Evolutionary conservation across 1,140 invertebrate genomes (phyloP).

Genomic region (Megalonaias nervosa): DNA sequence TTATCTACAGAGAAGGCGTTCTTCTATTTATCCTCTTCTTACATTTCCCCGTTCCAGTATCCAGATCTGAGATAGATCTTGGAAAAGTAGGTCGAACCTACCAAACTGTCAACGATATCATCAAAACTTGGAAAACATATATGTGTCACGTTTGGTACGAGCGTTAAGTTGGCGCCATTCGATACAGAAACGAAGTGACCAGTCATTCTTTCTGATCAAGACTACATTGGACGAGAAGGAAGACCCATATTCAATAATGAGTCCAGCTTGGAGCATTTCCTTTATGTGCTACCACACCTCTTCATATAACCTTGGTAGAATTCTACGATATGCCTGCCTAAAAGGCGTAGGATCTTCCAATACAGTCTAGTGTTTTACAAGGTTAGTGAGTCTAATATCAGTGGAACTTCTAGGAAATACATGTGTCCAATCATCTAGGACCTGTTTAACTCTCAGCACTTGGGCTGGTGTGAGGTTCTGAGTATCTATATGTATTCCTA

Average conservation of each 20-base stretch:
- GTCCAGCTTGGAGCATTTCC: conserved; percentile 22
- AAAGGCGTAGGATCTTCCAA: too few relatives aligned
- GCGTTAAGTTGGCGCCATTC: not conserved
- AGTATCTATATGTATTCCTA: too few relatives aligned
- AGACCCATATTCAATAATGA: conserved; percentile 29
- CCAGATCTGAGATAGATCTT: conserved; percentile 31
- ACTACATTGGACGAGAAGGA: conserved; percentile 6
- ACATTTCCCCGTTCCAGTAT: conserved; percentile 68
- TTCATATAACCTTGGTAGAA: too few relatives aligned
- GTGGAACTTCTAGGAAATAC: too few relatives aligned
- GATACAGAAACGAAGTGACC: conserved; percentile 6
- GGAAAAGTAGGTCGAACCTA: not conserved
- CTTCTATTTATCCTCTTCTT: conserved; percentile 22
- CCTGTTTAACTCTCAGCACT: too few relatives aligned
- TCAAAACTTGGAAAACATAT: not conserved
- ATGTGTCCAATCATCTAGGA: too few relatives aligned
- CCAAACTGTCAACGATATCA: conserved; percentile 1
- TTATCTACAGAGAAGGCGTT: not conserved
- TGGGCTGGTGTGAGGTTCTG: too few relatives aligned
- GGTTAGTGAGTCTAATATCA: too few relatives aligned
- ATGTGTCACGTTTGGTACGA: not conserved
- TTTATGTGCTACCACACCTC: too few relatives aligned
- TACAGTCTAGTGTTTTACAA: too few relatives aligned
- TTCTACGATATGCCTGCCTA: too few relatives aligned
- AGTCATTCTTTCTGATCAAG: not conserved